These are phyloP conservation scores for Tetanocera ferruginea DNA, from an alignment of 2,888 invertebrate species.

Conservation along the genomic window DNA sequence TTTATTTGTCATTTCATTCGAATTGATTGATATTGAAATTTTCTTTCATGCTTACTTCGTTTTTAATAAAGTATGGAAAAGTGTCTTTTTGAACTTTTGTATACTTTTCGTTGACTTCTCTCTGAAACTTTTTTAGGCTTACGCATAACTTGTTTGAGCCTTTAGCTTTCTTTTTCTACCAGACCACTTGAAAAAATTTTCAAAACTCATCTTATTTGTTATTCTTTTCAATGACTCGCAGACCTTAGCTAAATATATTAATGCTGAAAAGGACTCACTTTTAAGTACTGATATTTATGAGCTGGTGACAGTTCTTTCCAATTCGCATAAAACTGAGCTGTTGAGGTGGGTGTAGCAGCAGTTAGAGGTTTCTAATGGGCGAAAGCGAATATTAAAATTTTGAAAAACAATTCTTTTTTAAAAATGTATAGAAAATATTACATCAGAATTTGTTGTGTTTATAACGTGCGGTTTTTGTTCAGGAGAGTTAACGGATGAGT, in stretches of 20 bases:
- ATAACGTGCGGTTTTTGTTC: background rate
- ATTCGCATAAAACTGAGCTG: slow-evolving; percentile 65
- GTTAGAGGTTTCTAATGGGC: slow-evolving; percentile 52
- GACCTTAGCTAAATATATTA: background rate
- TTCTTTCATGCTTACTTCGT: no score
- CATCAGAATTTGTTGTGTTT: background rate
- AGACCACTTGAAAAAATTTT: no score
- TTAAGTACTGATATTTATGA: slow-evolving; percentile 66
- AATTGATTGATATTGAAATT: no score
- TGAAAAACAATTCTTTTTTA: background rate
- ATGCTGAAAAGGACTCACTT: slow-evolving; percentile 48
- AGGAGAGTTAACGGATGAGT: background rate
- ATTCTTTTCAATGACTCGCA: no score
- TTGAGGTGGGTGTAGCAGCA: slow-evolving; percentile 60
- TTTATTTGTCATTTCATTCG: no score
- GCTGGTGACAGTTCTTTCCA: slow-evolving; percentile 64
- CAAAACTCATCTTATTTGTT: no score
- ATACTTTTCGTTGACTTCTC: no score
- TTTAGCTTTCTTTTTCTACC: no score
- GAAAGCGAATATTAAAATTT: slow-evolving; percentile 4
- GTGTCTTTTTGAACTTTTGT: no score
- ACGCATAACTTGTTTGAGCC: no score
- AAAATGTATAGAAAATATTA: background rate
- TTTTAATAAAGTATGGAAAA: no score
- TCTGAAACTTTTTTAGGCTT: no score